These are phyloP conservation scores for Rhagonycha lutea DNA, from an alignment of 2,888 invertebrate genomes.

Conservation along the genomic window DNA sequence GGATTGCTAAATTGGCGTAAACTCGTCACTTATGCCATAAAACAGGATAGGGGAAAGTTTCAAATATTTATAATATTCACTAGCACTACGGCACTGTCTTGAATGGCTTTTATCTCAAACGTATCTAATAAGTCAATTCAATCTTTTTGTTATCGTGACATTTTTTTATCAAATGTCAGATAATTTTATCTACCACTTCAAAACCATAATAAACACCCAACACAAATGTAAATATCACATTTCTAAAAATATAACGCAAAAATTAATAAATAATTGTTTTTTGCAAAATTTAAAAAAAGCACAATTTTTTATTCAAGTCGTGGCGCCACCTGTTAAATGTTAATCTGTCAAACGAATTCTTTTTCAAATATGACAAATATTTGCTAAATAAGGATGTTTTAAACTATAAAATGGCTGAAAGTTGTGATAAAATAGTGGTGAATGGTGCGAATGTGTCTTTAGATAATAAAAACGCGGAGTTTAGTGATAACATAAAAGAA, in stretches of 20 bases:
- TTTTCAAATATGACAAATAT: constrained; percentile 30
- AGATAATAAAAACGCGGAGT: constrained; percentile 30
- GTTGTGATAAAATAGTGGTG: constrained; percentile 51
- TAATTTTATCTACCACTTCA: neutral
- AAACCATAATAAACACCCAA: neutral
- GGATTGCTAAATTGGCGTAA: too few species aligned
- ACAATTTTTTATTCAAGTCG: neutral
- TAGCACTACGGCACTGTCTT: too few species aligned
- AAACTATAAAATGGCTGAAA: constrained; percentile 53
- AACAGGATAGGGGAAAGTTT: too few species aligned
- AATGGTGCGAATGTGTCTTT: constrained; percentile 45
- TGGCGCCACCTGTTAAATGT: neutral
- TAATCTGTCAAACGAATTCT: constrained; percentile 14
- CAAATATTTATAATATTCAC: too few species aligned
- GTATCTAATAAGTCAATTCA: neutral
- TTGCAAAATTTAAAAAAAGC: neutral
- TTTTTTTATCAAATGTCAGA: neutral
- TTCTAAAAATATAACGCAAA: neutral
- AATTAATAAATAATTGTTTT: neutral
- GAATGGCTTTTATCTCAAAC: too few species aligned
- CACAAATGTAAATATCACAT: neutral
- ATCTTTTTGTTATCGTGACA: neutral
- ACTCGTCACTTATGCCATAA: too few species aligned
- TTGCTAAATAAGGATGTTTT: constrained; percentile 44
- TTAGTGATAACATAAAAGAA: constrained; percentile 39